Evolutionary conservation across 2,888 invertebrate genomes (phyloP).

Genomic region (Neoscelio sp.): DNA sequence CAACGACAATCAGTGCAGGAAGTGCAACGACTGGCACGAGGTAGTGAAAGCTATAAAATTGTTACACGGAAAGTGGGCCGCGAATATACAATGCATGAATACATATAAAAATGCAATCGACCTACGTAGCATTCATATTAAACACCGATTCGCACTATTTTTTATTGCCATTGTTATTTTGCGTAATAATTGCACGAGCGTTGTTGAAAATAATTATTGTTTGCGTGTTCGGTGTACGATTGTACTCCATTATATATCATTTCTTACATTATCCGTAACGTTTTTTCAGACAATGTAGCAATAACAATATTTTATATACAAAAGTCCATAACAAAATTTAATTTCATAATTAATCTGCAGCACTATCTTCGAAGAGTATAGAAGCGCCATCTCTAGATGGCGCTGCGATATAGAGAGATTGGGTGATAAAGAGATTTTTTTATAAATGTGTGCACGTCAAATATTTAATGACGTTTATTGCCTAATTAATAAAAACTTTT

Average conservation of each 20-base stretch:
- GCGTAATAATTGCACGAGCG: conserved; percentile 20
- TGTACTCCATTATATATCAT: conserved; percentile 15
- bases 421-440: no score
- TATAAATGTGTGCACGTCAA: no score
- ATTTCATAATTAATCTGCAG: no score
- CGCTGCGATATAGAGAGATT: no score
- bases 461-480: no score
- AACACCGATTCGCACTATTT: conserved; percentile 67
- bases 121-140: conserved; percentile 74
- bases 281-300: no score
- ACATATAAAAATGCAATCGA: conserved; percentile 70
- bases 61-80: conserved; percentile 79
- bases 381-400: no score
- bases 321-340: no score
- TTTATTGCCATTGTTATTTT: conserved; percentile 50
- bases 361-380: no score
- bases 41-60: conserved; percentile 78
- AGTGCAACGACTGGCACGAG: conserved; percentile 81
- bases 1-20: conserved; percentile 82
- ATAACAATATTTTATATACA: no score
- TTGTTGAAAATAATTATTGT: conserved; percentile 1
- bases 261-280: conserved; percentile 9
- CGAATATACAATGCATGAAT: conserved; percentile 71
- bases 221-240: not conserved
- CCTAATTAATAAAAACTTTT: no score